Percentiles rank a stretch among this genome's conserved stretches.
These are phyloP conservation scores for Crocodylus rhombifer DNA, from an alignment of 2,797 vertebrate genomes.

Conservation along the genomic window DNA sequence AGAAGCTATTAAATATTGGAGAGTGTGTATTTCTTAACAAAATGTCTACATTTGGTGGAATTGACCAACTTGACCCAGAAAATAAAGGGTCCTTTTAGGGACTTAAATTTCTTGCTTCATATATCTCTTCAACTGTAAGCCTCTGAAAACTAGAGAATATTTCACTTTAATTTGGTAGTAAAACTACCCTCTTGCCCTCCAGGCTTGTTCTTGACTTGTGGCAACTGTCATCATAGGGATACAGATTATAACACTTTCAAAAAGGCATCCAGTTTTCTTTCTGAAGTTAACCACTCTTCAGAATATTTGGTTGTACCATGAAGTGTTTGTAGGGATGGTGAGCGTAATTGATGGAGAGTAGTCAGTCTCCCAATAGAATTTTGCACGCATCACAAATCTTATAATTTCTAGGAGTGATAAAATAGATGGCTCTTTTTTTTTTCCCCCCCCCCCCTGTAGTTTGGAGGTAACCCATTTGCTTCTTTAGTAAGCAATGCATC, in stretches of 20 bases:
- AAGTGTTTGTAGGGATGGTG: background rate
- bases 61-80: too few relatives aligned
- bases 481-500: slow-evolving; percentile 84
- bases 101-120: background rate
- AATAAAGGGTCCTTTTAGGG: background rate
- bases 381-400: background rate
- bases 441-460: slow-evolving; percentile 70
- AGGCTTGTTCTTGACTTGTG: too few relatives aligned
- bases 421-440: background rate
- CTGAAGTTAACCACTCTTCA: background rate
- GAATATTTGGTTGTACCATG: background rate
- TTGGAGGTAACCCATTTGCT: slow-evolving; percentile 88
- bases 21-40: too few relatives aligned
- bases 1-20: background rate
- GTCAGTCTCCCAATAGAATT: background rate
- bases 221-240: too few relatives aligned
- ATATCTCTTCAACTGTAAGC: background rate
- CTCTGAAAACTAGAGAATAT: background rate
- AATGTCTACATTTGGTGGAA: too few relatives aligned
- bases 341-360: background rate
- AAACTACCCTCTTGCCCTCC: too few relatives aligned
- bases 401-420: background rate
- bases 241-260: background rate
- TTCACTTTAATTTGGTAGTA: too few relatives aligned
- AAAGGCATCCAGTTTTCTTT: background rate